Evolutionary conservation across 2,888 invertebrate species (phyloP).

Genomic region (Trichogramma evanescens): DNA sequence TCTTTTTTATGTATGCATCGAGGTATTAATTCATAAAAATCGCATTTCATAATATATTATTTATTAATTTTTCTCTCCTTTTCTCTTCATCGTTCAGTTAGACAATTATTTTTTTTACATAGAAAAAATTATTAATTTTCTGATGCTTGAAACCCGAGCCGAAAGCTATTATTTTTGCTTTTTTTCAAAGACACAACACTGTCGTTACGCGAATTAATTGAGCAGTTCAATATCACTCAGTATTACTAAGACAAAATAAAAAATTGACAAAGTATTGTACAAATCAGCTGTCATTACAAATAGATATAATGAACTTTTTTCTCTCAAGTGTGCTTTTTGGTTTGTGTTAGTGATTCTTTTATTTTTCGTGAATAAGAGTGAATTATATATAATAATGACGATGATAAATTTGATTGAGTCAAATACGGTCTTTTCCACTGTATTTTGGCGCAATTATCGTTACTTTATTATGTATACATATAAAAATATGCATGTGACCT

Average conservation of each 20-base stretch:
- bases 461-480: slow-evolving; percentile 18
- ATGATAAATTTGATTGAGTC: slow-evolving; percentile 15
- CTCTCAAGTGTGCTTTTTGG: no score
- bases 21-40: slow-evolving; percentile 13
- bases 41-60: slow-evolving; percentile 20
- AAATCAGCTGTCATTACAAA: no score
- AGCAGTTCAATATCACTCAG: no score
- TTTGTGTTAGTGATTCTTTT: no score
- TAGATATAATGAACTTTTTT: no score
- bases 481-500: slow-evolving; percentile 34
- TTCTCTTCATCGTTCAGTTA: not conserved
- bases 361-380: no score
- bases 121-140: slow-evolving; percentile 7
- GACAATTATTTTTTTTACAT: slow-evolving; percentile 10
- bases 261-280: no score
- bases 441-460: slow-evolving; percentile 14
- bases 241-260: no score
- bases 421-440: slow-evolving; percentile 11
- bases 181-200: slow-evolving; percentile 10
- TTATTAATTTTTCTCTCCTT: slow-evolving; percentile 3
- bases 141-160: not conserved
- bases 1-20: not conserved
- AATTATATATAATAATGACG: not conserved
- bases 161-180: slow-evolving; percentile 15
- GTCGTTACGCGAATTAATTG: not conserved